These are phyloP conservation scores for Brachyalestes nurse DNA, from an alignment of 2,797 vertebrate genomes.

Conservation along the genomic window DNA sequence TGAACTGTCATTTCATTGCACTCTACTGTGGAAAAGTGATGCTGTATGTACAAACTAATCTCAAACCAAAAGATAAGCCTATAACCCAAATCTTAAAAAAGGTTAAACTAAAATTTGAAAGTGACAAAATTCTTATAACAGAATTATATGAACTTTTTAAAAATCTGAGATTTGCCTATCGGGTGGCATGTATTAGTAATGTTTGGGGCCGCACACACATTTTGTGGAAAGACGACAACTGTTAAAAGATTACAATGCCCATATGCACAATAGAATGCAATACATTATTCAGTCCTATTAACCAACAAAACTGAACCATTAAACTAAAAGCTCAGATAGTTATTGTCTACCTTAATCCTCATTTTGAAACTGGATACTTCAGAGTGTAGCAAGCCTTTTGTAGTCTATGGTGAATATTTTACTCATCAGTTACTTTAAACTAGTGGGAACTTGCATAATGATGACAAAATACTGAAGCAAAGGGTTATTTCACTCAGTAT, in stretches of 20 bases:
- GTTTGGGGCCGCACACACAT: slow-evolving; percentile 38
- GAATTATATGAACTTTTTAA: slow-evolving; percentile 66
- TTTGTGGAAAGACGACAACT: slow-evolving; percentile 52
- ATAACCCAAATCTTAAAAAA: slow-evolving; percentile 8
- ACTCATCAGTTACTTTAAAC: slow-evolving; percentile 1
- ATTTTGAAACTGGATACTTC: not conserved
- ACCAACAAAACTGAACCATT: slow-evolving; percentile 2
- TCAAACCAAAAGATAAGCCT: too few species aligned
- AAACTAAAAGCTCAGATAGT: slow-evolving; percentile 1
- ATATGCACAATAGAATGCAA: slow-evolving; percentile 50
- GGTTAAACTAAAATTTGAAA: slow-evolving; percentile 47
- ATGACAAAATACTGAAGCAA: slow-evolving; percentile 25
- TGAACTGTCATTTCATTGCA: slow-evolving; percentile 11
- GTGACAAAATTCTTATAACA: slow-evolving; percentile 77
- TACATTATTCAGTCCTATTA: slow-evolving; percentile 22
- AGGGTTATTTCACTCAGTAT: not conserved
- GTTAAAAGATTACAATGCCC: slow-evolving; percentile 55
- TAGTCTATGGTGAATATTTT: slow-evolving; percentile 20
- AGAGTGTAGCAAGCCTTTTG: slow-evolving; percentile 14
- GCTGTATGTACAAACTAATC: slow-evolving; percentile 11
- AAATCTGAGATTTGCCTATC: slow-evolving; percentile 15
- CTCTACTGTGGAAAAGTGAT: not conserved
- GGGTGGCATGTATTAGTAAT: slow-evolving; percentile 51
- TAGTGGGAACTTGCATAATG: slow-evolving; percentile 41
- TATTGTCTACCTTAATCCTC: not conserved